Percentiles rank a stretch among this genome's conserved stretches.
Conservation (phyloP, 2,888 invertebrate genomes). For the Dolichomitus sp. region DNA sequence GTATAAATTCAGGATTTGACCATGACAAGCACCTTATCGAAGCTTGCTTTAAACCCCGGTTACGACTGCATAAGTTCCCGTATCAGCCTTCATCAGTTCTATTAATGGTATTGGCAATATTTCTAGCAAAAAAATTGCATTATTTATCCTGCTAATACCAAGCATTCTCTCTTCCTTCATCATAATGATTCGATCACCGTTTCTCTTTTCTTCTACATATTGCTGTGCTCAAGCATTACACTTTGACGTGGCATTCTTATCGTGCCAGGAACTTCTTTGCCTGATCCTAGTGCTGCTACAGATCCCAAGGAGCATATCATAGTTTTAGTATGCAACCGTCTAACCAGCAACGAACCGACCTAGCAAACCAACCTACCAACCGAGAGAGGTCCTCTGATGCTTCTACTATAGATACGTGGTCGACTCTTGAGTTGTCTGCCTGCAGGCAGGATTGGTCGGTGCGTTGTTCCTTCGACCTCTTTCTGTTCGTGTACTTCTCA, state of each 20-base stretch:
- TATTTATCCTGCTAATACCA: constrained; percentile 53
- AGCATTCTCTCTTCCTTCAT: constrained; percentile 54
- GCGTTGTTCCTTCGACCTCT: constrained; percentile 78
- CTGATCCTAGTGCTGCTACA: constrained; percentile 63
- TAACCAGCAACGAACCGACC: constrained; percentile 76
- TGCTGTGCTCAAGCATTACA: constrained; percentile 75
- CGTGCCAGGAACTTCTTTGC: constrained; percentile 82
- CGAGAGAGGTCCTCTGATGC: constrained; percentile 83
- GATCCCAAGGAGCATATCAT: constrained; percentile 13
- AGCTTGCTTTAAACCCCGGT: background rate
- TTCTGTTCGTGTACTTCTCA: constrained; percentile 68
- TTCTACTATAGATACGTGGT: constrained; percentile 84
- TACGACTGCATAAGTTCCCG: background rate
- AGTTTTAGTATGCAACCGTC: constrained; percentile 75
- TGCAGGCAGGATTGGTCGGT: constrained; percentile 83
- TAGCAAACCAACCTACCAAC: constrained; percentile 75
- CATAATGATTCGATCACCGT: constrained; percentile 51
- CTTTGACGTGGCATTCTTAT: constrained; percentile 82
- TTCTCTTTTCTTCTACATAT: constrained; percentile 71
- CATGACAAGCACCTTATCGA: background rate
- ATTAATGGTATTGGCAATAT: background rate
- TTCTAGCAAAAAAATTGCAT: too few species aligned
- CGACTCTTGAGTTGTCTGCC: constrained; percentile 82
- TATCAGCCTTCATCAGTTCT: background rate
- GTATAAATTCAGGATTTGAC: background rate